Base-by-base conservation (phyloP, 2,888 invertebrate genomes). In the Stictocephala bisonia region DNA sequence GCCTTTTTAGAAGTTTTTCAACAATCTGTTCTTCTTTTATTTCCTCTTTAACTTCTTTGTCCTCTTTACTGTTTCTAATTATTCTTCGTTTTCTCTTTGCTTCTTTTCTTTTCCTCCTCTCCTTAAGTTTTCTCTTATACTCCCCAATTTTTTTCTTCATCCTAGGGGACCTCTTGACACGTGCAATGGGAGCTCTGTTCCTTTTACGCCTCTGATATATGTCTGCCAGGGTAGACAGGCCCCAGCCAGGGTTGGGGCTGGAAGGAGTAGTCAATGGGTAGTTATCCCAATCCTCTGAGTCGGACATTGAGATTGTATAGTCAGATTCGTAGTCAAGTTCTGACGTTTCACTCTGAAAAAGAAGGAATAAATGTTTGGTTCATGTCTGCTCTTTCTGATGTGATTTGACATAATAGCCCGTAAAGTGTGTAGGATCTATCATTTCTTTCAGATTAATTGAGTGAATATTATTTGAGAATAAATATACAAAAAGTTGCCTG, bases 331-430 rank as follows among this genome's bases (percentile, higher is more conserved):
- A 60, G 22, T 60, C 60, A 29, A 60, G 18, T 31, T 60, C 60
- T 2, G 60, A 60, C 2, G 60, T 60, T 60, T 60, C 60, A 18
- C 60, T 60, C 60, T 60, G 60, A 60, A 60, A 60, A 60, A 60
- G 31, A 56, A 60, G 60, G 60, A 60, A 60, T 60, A 60, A 60
- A 35, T 60, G 31, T 60, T 60, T 56, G 56, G 15, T 56, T 56
- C 56, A 56, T 56, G 27, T 29, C 56, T n/a, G n/a, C n/a, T n/a
- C n/a, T n/a, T n/a, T n/a, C n/a, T n/a, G n/a, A n/a, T n/a, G n/a
- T n/a, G n/a, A n/a, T n/a, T n/a, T n/a, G n/a, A n/a, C n/a, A n/a
- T n/a, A n/a, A n/a, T n/a, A n/a, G n/a, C n/a, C n/a, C n/a, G n/a
- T n/a, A n/a, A n/a, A n/a, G n/a, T n/a, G n/a, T n/a, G n/a, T n/a